Evolutionary conservation across 1,140 invertebrate genomes (phyloP).

Genomic region (Stratiolaelaps scimitus): DNA sequence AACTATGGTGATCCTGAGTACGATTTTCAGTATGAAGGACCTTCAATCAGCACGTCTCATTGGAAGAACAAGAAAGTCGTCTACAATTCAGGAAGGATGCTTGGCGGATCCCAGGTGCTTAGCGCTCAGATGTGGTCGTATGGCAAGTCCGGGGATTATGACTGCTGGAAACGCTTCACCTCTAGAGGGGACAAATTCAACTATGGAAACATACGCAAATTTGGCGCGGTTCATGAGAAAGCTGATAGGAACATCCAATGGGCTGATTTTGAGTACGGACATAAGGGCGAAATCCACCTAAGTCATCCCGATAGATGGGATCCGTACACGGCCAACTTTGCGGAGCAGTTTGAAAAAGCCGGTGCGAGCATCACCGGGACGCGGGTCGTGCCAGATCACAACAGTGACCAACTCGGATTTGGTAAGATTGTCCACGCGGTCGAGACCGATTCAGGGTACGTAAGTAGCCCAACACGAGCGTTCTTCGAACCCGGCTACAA

Average conservation of each 20-base stretch:
- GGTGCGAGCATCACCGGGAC: not conserved
- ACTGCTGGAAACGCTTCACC: too few species aligned
- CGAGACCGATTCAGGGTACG: not conserved
- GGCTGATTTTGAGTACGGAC: not conserved
- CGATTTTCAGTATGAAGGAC: too few species aligned
- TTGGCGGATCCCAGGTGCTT: too few species aligned
- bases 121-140: too few species aligned
- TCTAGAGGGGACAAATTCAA: not conserved
- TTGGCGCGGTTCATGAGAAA: not conserved
- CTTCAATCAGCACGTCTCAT: too few species aligned
- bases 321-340: not conserved
- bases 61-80: too few species aligned
- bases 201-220: not conserved
- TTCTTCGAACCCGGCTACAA: conserved; percentile 16
- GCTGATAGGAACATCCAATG: not conserved
- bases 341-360: not conserved
- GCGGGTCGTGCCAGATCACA: not conserved
- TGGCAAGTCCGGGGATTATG: too few species aligned
- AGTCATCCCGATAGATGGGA: not conserved
- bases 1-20: too few species aligned
- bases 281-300: not conserved
- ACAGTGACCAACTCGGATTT: conserved; percentile 1
- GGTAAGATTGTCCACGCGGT: not conserved
- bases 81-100: too few species aligned
- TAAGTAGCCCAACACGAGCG: not conserved